These are phyloP conservation scores for Polyodon spathula DNA, from an alignment of 2,113 vertebrate species.

Conservation along the genomic window DNA sequence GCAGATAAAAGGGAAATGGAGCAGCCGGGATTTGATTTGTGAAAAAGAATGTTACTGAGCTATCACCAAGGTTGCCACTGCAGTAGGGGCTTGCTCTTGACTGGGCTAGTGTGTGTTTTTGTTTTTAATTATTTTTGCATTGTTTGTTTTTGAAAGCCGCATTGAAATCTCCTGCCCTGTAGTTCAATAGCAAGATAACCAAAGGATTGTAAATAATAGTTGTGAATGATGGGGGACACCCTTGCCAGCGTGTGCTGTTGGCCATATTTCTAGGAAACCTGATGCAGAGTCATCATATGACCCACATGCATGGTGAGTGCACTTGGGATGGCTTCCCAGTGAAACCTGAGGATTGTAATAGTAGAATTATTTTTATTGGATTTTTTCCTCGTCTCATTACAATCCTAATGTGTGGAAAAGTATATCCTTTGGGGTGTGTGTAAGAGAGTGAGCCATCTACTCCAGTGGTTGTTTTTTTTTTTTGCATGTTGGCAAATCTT, in stretches of 20 bases:
- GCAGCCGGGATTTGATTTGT: conserved; percentile 10
- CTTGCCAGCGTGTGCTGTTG: no score
- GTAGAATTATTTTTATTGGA: no score
- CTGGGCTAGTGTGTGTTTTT: no score
- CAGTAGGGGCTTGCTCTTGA: conserved; percentile 20
- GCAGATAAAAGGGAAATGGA: no score
- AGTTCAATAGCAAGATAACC: conserved; percentile 19
- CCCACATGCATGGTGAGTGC: background rate
- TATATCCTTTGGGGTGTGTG: no score
- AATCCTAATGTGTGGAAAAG: no score
- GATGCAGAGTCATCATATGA: background rate
- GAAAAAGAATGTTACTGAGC: conserved; percentile 26
- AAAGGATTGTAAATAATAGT: conserved; percentile 10
- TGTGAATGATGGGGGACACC: background rate
- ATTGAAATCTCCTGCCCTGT: conserved; percentile 14
- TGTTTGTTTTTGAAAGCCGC: background rate
- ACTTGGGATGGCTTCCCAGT: background rate
- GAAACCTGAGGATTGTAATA: background rate
- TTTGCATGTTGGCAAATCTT: no score
- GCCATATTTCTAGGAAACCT: background rate
- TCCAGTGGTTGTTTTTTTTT: no score
- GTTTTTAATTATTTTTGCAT: no score
- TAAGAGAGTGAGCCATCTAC: no score
- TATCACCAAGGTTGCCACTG: conserved; percentile 24
- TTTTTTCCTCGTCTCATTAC: no score